These are phyloP conservation scores for Galemys pyrenaicus DNA, from an alignment of 2,113 vertebrate species.

Conservation along the genomic window DNA sequence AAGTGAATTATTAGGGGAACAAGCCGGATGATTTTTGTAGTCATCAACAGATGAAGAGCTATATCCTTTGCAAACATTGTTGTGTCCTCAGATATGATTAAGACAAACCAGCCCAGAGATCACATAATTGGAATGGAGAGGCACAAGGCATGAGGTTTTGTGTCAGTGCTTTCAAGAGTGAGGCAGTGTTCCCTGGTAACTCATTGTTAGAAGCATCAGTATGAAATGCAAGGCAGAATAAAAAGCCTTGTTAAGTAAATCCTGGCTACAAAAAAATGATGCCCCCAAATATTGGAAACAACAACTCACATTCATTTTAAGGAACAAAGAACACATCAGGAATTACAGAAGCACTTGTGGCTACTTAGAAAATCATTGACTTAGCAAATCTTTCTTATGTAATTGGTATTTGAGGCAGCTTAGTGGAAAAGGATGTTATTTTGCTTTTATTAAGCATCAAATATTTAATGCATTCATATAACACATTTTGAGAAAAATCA, in stretches of 20 bases:
- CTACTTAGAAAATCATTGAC: conserved; percentile 76
- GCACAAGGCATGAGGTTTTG: background rate
- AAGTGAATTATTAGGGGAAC: background rate
- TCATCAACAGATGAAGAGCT: background rate
- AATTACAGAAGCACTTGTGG: conserved; percentile 73
- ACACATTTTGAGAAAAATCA: conserved; percentile 71
- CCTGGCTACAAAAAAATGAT: conserved; percentile 48
- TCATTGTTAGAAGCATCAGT: background rate
- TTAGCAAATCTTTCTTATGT: conserved; percentile 73
- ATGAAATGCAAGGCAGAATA: conserved; percentile 25
- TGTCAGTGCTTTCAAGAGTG: background rate
- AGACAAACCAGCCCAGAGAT: background rate
- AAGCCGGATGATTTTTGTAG: background rate
- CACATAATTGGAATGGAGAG: background rate
- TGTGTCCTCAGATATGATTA: background rate
- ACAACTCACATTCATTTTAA: conserved; percentile 44
- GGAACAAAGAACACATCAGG: conserved; percentile 56
- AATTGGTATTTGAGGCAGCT: conserved; percentile 74
- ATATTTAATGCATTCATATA: conserved; percentile 77
- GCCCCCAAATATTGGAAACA: conserved; percentile 36
- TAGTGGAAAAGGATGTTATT: conserved; percentile 65
- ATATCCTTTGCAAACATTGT: background rate
- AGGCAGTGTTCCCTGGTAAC: background rate
- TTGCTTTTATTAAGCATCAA: conserved; percentile 78
- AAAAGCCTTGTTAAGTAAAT: conserved; percentile 52